Conservation (phyloP, 2,113 vertebrate genomes). For the Andinoacara biseriatus region DNA sequence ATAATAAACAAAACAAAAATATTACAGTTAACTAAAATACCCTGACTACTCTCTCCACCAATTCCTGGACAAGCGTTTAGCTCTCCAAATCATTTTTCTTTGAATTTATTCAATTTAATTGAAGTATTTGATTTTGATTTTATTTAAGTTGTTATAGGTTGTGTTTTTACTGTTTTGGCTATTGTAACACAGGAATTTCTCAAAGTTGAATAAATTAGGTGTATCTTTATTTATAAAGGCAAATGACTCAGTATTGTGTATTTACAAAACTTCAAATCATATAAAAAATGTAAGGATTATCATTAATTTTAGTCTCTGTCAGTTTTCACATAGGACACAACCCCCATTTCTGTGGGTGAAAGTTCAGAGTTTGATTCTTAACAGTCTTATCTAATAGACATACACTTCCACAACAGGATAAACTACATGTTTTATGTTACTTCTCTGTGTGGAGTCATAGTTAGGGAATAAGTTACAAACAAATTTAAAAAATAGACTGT, state of each 20-base stretch:
- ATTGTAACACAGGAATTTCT: background rate
- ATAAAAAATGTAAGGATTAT: background rate
- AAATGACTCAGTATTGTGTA: too few relatives aligned
- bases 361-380: too few relatives aligned
- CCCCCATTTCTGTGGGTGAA: background rate
- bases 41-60: background rate
- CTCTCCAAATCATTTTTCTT: background rate
- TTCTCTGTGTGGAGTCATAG: rapidly evolving
- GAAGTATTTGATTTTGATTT: background rate
- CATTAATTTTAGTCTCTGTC: background rate
- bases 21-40: background rate
- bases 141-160: background rate
- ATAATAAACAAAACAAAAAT: background rate
- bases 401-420: too few relatives aligned
- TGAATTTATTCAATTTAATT: background rate
- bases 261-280: background rate
- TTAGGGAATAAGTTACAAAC: background rate
- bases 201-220: rapidly evolving
- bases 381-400: too few relatives aligned
- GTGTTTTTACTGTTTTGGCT: background rate
- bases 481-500: rapidly evolving
- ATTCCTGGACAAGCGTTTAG: background rate
- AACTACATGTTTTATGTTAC: too few relatives aligned
- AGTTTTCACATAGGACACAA: background rate
- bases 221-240: background rate